Conservation (phyloP, 2,888 invertebrate species). For the Hypomecis punctinalis region DNA sequence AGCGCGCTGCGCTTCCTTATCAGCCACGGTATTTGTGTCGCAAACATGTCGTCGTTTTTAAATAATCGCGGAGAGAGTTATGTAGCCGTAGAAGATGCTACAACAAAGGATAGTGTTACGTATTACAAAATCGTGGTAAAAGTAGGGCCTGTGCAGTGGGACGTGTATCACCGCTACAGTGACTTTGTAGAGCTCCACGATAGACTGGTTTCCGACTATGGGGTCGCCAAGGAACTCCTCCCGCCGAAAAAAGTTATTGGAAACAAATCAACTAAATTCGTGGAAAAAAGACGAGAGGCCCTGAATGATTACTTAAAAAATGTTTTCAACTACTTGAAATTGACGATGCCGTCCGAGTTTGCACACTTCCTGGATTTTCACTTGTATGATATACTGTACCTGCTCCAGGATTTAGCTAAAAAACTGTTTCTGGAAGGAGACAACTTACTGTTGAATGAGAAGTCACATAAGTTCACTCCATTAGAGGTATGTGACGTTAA, state of each 20-base stretch:
- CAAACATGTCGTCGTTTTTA: slow-evolving; percentile 90
- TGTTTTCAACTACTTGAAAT: slow-evolving; percentile 90
- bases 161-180: slow-evolving; percentile 93
- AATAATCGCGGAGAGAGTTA: slow-evolving; percentile 87
- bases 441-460: slow-evolving; percentile 85
- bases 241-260: slow-evolving; percentile 97
- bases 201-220: slow-evolving; percentile 91
- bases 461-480: slow-evolving; percentile 89
- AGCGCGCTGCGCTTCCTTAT: slow-evolving; percentile 7
- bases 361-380: slow-evolving; percentile 95
- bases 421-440: slow-evolving; percentile 92
- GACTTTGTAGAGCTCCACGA: slow-evolving; percentile 96
- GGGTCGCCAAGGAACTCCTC: slow-evolving; percentile 92
- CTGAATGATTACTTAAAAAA: slow-evolving; percentile 93
- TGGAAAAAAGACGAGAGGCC: slow-evolving; percentile 92
- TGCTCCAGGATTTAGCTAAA: slow-evolving; percentile 93
- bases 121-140: slow-evolving; percentile 90
- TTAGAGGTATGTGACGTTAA: slow-evolving; percentile 86
- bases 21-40: slow-evolving; percentile 1
- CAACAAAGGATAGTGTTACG: slow-evolving; percentile 87
- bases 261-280: slow-evolving; percentile 94
- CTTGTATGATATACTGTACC: slow-evolving; percentile 94
- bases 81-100: slow-evolving; percentile 87
- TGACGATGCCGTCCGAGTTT: slow-evolving; percentile 92
- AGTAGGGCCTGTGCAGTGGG: slow-evolving; percentile 92